Evolutionary conservation across 2,113 vertebrate species (phyloP), one percentile per base, ranked within the genome.

Genomic region (Menura novaehollandiae): DNA sequence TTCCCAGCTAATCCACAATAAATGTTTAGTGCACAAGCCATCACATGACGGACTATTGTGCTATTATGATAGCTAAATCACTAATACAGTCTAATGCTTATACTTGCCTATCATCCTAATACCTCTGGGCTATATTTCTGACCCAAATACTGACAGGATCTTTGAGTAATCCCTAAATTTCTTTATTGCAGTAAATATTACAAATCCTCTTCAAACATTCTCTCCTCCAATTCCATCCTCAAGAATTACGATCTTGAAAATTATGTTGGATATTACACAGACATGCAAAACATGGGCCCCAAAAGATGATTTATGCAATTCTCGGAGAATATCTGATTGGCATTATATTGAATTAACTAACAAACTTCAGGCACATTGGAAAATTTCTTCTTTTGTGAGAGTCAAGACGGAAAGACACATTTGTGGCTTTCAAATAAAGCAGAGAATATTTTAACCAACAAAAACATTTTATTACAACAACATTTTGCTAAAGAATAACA

Each of bases 21-120:
- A 96, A 93, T 94, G 93, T 93, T 96, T 87, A 85, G 95, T 89
- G 94, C 82, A 43, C 62, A 62, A 76, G 79, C 89, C 91, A 90
- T 94, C 96, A 91, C 94, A 68, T 79, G 93, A 77, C 27, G 41
- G 81, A 88, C 92, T 39, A 95, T 90, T 94, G 93, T 97, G 91
- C 91, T 93, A 90, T 96, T 96, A 93, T 37, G 91, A 96, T 88
- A 87, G 87, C 95, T 95, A 97, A 96, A 92, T 95, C 96, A 97
- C 93, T 97, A 97, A 97, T 97, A 79, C 95, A 97, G 89, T 44
- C 96, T 96, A 97, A 97, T 93, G 96, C 97, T 96, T 88, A 64
- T 37, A 89, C 92, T 78, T 82, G 93, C 66, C 95, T 59, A 94
- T 96, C 85, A 88, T 72, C 58, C 73, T 93, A 93, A 95, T 89